Conservation (phyloP, 2,113 vertebrate species). For the Mus musculus region GRCm39 chr11:46466501-46467000, state of each 20-base stretch:
- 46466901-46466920: too few relatives aligned
- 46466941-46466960: too few relatives aligned
- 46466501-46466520: background rate
- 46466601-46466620: background rate
- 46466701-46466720: background rate
- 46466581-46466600: background rate
- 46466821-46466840: background rate
- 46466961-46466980: too few relatives aligned
- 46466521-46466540: background rate
- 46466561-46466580: background rate
- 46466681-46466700: background rate
- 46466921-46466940: too few relatives aligned
- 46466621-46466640: background rate
- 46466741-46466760: background rate
- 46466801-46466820: background rate
- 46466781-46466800: background rate
- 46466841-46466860: background rate
- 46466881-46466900: background rate
- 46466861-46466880: background rate
- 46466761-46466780: background rate
- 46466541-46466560: background rate
- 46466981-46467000: background rate
- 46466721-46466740: background rate
- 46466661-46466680: background rate
- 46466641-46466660: background rate